These are phyloP conservation scores for Parambassis ranga DNA, from an alignment of 2,797 vertebrate genomes.

Conservation along the genomic window DNA sequence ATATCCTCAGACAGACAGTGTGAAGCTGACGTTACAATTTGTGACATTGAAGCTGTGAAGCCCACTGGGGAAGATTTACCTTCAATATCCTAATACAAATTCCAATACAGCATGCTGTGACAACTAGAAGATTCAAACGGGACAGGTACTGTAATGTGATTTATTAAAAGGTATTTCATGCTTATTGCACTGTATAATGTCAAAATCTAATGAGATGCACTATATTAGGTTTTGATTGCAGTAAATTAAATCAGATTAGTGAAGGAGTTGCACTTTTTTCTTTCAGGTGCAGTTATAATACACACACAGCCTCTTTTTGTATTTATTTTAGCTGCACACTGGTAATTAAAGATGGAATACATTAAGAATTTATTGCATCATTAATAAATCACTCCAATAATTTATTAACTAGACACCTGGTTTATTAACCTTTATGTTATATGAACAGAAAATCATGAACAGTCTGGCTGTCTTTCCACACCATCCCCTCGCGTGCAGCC, in stretches of 20 bases:
- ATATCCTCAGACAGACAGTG: background rate
- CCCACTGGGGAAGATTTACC: background rate
- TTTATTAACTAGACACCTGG: slow-evolving; percentile 13
- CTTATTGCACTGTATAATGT: background rate
- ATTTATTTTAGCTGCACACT: background rate
- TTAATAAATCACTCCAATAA: slow-evolving; percentile 24
- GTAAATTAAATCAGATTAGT: slow-evolving; percentile 19
- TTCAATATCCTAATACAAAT: background rate
- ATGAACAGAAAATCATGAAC: slow-evolving; percentile 13
- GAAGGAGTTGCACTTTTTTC: background rate
- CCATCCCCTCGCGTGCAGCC: background rate
- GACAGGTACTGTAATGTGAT: background rate
- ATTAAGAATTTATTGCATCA: slow-evolving; percentile 11
- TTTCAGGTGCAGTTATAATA: too few species aligned
- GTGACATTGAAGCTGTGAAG: background rate
- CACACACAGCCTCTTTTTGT: too few species aligned
- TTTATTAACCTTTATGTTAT: slow-evolving; percentile 24
- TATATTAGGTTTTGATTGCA: slow-evolving; percentile 1
- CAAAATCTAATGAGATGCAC: background rate
- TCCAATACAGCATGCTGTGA: slow-evolving; percentile 1
- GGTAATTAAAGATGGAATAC: background rate
- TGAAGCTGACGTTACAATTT: background rate
- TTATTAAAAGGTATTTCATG: slow-evolving; percentile 26
- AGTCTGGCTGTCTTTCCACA: background rate
- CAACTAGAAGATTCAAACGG: slow-evolving; percentile 11